A percentile compares a stretch with the other conserved stretches of the same genome.
Evolutionary conservation across 2,888 invertebrate genomes (phyloP).

Genomic region (Gastracanthus pulcherrimus): DNA sequence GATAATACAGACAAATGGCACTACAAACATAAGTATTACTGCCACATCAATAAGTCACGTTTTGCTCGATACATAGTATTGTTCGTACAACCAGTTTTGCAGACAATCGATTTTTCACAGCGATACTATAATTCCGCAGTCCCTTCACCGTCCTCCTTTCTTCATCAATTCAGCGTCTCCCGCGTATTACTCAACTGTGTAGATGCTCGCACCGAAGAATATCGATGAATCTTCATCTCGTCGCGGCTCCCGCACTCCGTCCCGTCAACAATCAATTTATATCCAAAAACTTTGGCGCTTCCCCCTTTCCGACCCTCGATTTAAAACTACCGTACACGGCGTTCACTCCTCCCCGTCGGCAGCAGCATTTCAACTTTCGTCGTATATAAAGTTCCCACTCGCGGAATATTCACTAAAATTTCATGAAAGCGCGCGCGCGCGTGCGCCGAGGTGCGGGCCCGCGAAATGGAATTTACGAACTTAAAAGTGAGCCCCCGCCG

Average conservation of each 20-base stretch:
- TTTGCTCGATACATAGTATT: too few species aligned
- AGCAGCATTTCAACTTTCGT: constrained; percentile 42
- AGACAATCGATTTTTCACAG: too few species aligned
- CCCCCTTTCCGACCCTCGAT: constrained; percentile 4
- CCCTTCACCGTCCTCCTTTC: too few species aligned
- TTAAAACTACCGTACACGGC: constrained; percentile 18
- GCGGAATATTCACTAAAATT: constrained; percentile 50
- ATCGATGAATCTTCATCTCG: constrained; percentile 5
- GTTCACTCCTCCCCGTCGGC: background rate
- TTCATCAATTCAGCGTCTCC: too few species aligned
- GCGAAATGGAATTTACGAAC: constrained; percentile 49
- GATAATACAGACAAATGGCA: too few species aligned
- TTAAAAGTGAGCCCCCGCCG: constrained; percentile 36
- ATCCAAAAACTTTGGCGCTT: constrained; percentile 33
- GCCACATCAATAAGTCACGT: too few species aligned
- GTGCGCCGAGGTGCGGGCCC: background rate
- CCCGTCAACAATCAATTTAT: constrained; percentile 41
- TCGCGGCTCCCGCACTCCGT: background rate
- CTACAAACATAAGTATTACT: too few species aligned
- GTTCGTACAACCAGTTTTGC: too few species aligned
- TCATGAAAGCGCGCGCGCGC: constrained; percentile 24
- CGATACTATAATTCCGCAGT: too few species aligned
- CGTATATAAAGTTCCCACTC: constrained; percentile 43
- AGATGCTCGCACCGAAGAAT: background rate
- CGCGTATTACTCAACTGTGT: too few species aligned